A percentile compares a stretch with the other conserved stretches of the same genome.
These are phyloP conservation scores for Zaprionus camerounensis DNA, from an alignment of 1,140 invertebrate species.

Conservation along the genomic window DNA sequence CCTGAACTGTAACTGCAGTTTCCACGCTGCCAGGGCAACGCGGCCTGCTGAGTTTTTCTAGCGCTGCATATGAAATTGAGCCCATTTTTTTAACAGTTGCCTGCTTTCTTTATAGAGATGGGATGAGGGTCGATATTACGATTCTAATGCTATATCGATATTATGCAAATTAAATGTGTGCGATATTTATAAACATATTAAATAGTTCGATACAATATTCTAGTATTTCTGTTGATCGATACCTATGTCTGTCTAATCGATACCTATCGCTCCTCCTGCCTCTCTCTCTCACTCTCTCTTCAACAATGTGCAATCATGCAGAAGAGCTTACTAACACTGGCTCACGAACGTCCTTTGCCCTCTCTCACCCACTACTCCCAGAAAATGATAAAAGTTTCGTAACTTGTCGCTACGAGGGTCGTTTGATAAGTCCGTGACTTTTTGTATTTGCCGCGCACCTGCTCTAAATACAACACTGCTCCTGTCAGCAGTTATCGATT, in stretches of 20 bases:
- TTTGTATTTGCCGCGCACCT: too few relatives aligned
- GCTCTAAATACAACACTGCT: too few relatives aligned
- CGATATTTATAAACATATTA: too few relatives aligned
- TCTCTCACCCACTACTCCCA: constrained; percentile 5
- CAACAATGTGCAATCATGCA: constrained; percentile 16
- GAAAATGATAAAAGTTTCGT: constrained; percentile 75
- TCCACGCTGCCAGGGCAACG: constrained; percentile 16
- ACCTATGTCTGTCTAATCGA: too few relatives aligned
- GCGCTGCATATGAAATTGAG: constrained; percentile 1
- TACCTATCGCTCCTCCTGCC: too few relatives aligned
- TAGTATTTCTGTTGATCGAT: too few relatives aligned
- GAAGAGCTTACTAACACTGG: constrained; percentile 14
- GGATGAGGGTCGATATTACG: too few relatives aligned
- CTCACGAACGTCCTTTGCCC: not conserved
- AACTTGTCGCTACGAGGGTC: constrained; percentile 58
- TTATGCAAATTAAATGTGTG: too few relatives aligned
- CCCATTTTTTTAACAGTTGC: not conserved
- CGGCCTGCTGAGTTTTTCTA: not conserved
- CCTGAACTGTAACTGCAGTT: constrained; percentile 22
- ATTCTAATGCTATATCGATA: not conserved
- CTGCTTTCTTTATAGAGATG: too few relatives aligned
- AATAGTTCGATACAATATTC: too few relatives aligned
- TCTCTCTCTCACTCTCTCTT: not conserved
- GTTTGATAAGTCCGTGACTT: too few relatives aligned
- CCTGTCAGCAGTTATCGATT: too few relatives aligned